Evolutionary conservation across 2,113 vertebrate genomes (phyloP), one percentile per base, ranked within the genome.

Genomic region (Gopherus flavomarginatus): DNA sequence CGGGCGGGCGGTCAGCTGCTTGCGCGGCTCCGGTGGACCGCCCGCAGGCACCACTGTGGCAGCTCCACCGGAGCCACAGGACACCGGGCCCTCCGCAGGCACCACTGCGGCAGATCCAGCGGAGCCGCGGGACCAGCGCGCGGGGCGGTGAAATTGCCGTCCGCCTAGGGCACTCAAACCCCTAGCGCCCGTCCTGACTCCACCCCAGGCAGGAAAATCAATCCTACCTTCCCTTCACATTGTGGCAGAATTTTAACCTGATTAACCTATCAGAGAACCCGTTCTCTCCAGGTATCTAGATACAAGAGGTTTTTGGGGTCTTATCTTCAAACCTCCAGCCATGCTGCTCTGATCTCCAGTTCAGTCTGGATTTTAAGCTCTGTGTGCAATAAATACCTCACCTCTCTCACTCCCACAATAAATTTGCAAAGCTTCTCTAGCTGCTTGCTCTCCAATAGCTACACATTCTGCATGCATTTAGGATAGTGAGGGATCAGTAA

Each of bases 401-500:
- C 65, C 65, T 35, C 29, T 65, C 14, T 65, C 14, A n/a, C 65
- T 38, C 65, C 19, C 65, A 38, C 4, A 26, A 81, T 69, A 54
- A 27, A 81, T 4, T 84, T 38, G 56, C 56, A 80, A 57, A 78
- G 77, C 90, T 44, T 52, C 82, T 0, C 1, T 52, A 0, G 0
- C 2, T 53, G 27, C 7, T 0, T 6, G 0, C 82, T 62, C 77
- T 35, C 69, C 5, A 47, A 42, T 13, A 24, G 57, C 29, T 85
- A 21, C 1, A 1, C 21, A 1, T 0, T 42, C 72, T 4, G 38
- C 0, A 1, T 24, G 72, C 11, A 24, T 44, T 47, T 78, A 1
- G 4, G 42, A 42, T 16, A 0, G 27, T 2, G 21, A 4, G 50
- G 5, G 69, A 0, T 4, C 29, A n/a, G 2, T 0, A 0, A 31